Conservation (phyloP, 2,888 invertebrate genomes). For the Calliphora vomitoria region DNA sequence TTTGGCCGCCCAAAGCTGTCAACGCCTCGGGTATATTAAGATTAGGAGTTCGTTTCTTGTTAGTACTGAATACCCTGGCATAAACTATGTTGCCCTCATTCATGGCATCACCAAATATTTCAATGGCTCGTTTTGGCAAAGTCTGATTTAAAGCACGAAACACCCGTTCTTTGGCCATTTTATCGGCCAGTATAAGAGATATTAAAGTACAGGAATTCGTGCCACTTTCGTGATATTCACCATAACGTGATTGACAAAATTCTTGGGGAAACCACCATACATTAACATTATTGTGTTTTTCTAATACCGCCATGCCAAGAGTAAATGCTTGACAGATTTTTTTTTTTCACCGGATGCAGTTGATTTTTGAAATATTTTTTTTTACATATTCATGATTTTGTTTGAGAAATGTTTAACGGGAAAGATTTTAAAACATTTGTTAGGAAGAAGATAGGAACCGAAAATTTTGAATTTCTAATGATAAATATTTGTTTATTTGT, state of each 20-base stretch:
- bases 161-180: conserved; percentile 81
- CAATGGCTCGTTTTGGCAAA: conserved; percentile 83
- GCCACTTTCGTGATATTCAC: conserved; percentile 84
- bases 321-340: background rate
- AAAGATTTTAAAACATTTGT: background rate
- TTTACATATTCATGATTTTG: conserved; percentile 37
- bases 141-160: conserved; percentile 73
- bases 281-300: conserved; percentile 80
- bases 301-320: conserved; percentile 79
- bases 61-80: conserved; percentile 83
- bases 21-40: conserved; percentile 86
- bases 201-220: conserved; percentile 88
- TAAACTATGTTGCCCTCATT: conserved; percentile 87
- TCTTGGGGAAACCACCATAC: conserved; percentile 86
- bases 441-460: background rate
- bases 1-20: conserved; percentile 82
- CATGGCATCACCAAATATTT: conserved; percentile 86
- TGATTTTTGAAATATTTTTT: background rate
- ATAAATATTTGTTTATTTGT: background rate
- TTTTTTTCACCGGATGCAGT: conserved; percentile 35
- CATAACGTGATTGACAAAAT: conserved; percentile 87
- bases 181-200: conserved; percentile 86
- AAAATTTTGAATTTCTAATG: conserved; percentile 26
- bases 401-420: conserved; percentile 4
- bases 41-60: conserved; percentile 80